These are phyloP conservation scores for Drosophila rufa DNA, from an alignment of 1,140 invertebrate species.

Conservation along the genomic window DNA sequence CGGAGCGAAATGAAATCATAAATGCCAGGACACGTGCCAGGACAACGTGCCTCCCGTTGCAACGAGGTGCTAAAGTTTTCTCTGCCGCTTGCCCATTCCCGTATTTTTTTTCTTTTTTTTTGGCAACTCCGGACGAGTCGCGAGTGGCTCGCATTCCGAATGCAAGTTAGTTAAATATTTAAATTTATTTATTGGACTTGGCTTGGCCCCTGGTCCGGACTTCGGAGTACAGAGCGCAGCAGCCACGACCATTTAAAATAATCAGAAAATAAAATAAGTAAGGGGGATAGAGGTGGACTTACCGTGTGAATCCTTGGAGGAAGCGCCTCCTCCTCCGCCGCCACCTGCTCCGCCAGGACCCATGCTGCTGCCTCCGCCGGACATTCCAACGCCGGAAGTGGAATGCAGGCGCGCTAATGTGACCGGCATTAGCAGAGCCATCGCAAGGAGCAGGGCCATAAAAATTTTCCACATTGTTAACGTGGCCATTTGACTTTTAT, in stretches of 20 bases:
- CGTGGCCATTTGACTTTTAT: slow-evolving; percentile 84
- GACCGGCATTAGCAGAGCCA: slow-evolving; percentile 73
- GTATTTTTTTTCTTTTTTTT: slow-evolving; percentile 18
- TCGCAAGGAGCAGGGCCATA: slow-evolving; percentile 70
- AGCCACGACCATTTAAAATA: slow-evolving; percentile 67
- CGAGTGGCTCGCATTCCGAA: slow-evolving; percentile 39
- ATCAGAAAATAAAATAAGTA: slow-evolving; percentile 58
- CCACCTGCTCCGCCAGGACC: slow-evolving; percentile 45
- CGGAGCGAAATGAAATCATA: slow-evolving; percentile 72
- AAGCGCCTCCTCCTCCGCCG: slow-evolving; percentile 40
- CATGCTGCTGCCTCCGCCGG: slow-evolving; percentile 40
- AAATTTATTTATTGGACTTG: slow-evolving; percentile 77
- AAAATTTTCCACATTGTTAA: slow-evolving; percentile 85
- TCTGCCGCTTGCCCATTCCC: background rate
- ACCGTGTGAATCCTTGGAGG: slow-evolving; percentile 80
- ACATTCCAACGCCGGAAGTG: slow-evolving; percentile 58
- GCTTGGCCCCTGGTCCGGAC: slow-evolving; percentile 7
- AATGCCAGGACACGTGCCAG: slow-evolving; percentile 72
- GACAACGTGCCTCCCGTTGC: slow-evolving; percentile 50
- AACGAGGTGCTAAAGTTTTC: slow-evolving; percentile 71
- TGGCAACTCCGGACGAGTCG: slow-evolving; percentile 32
- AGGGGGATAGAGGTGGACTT: slow-evolving; percentile 56
- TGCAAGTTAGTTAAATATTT: slow-evolving; percentile 78
- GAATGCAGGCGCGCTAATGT: slow-evolving; percentile 83
- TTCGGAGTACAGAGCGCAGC: background rate